phyloP scores from a whole-genome alignment of 2,888 invertebrate genomes.

The Drosophila atroscutellata region DNA sequence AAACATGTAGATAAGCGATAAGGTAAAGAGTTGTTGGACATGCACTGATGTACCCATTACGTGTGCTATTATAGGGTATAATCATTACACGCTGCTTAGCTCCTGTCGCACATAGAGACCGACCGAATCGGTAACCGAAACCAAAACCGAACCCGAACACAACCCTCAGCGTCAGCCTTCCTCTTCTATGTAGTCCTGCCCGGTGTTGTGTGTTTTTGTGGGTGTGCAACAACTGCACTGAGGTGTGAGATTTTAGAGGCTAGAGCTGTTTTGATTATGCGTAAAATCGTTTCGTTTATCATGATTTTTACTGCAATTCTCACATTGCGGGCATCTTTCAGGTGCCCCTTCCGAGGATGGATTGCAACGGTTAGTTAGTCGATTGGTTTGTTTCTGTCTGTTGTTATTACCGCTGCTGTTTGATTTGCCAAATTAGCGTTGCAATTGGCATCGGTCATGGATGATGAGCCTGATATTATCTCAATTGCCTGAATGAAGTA shows the following conservation, averaged over 20 bases:
- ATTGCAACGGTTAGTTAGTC: slow-evolving; percentile 41
- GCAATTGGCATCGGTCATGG: slow-evolving; percentile 57
- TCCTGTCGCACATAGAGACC: slow-evolving; percentile 60
- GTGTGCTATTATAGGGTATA: slow-evolving; percentile 27
- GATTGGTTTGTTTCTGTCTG: slow-evolving; percentile 39
- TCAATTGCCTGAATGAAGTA: slow-evolving; percentile 13
- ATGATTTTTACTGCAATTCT: slow-evolving; percentile 69
- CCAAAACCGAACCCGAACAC: slow-evolving; percentile 38
- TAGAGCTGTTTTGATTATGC: slow-evolving; percentile 77
- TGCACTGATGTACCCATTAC: slow-evolving; percentile 9
- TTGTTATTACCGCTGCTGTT: slow-evolving; percentile 45
- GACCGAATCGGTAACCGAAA: slow-evolving; percentile 46
- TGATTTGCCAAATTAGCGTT: slow-evolving; percentile 55
- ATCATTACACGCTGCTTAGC: slow-evolving; percentile 77
- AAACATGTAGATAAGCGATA: neutral
- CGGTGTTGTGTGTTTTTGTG: slow-evolving; percentile 21
- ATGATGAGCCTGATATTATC: slow-evolving; percentile 18
- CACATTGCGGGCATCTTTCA: slow-evolving; percentile 49
- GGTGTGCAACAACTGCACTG: slow-evolving; percentile 47
- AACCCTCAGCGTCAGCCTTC: slow-evolving; percentile 23
- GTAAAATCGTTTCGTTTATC: slow-evolving; percentile 77
- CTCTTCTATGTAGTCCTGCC: slow-evolving; percentile 10
- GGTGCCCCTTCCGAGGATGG: slow-evolving; percentile 32
- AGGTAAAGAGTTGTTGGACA: neutral
- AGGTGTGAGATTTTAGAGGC: slow-evolving; percentile 72